phyloP scores from a whole-genome alignment of 1,140 invertebrate species.

The Calosoma granatense region DNA sequence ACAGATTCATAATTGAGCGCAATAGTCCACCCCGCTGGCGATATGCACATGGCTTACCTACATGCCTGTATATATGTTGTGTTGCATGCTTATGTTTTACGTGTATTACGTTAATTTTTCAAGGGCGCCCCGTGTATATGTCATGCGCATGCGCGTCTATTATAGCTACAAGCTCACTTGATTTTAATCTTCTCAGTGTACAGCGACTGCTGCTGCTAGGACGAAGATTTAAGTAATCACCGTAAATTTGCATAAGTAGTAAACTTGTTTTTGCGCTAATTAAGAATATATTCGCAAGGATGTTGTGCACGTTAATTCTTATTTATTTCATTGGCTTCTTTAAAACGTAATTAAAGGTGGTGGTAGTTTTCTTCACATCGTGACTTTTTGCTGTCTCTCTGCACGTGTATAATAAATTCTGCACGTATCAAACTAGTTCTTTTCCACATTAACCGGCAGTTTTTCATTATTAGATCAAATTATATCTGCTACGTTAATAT shows the following conservation, averaged over 20 bases:
- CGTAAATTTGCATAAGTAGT: conserved; percentile 1
- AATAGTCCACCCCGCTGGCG: neutral
- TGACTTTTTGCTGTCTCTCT: neutral
- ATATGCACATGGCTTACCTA: too few species aligned
- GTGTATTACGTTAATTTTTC: neutral
- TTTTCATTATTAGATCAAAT: neutral
- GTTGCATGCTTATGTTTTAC: neutral
- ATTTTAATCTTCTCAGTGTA: conserved; percentile 4
- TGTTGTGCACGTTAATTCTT: conserved; percentile 2
- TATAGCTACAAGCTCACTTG: neutral
- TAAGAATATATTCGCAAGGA: neutral
- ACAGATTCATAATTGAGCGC: neutral
- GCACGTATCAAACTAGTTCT: neutral
- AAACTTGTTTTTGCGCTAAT: conserved; percentile 6
- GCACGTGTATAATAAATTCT: neutral
- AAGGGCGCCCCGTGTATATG: neutral
- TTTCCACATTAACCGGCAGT: neutral
- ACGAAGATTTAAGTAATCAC: neutral
- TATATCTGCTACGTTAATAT: neutral
- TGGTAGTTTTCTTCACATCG: neutral
- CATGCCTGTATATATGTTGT: too few species aligned
- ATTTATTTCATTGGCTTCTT: neutral
- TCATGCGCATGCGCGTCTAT: neutral
- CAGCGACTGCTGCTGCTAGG: neutral
- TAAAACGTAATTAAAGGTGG: neutral